Percentiles rank a stretch among this genome's conserved stretches.
phyloP scores from a whole-genome alignment of 1,140 invertebrate genomes.

The Glomeris maerens region DNA sequence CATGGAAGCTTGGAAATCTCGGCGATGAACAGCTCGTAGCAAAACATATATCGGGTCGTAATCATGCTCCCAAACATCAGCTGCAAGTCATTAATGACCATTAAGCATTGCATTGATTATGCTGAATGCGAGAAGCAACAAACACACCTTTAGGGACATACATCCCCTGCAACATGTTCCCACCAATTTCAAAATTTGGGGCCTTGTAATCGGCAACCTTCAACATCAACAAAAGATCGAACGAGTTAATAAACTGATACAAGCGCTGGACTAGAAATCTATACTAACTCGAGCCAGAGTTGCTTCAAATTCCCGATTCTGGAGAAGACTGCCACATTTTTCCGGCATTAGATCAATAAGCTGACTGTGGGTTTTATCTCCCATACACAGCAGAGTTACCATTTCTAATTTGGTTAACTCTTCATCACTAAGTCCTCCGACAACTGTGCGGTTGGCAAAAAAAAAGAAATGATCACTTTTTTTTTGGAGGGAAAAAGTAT shows the following conservation, averaged over 20 bases:
- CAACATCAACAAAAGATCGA: conserved; percentile 10
- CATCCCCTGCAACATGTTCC: conserved; percentile 79
- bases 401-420: conserved; percentile 75
- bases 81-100: conserved; percentile 13
- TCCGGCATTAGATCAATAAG: conserved; percentile 90
- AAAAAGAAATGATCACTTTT: conserved; percentile 6
- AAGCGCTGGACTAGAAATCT: not conserved
- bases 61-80: conserved; percentile 73
- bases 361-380: conserved; percentile 89
- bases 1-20: conserved; percentile 86
- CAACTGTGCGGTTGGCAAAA: conserved; percentile 16
- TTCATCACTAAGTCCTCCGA: conserved; percentile 52
- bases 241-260: not conserved
- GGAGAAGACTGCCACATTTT: conserved; percentile 66
- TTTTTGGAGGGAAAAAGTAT: too few relatives aligned
- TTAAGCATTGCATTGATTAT: not conserved
- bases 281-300: conserved; percentile 51
- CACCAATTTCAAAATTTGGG: conserved; percentile 59
- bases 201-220: conserved; percentile 60
- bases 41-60: conserved; percentile 90
- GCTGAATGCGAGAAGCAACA: not conserved
- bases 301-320: conserved; percentile 76
- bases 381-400: conserved; percentile 77
- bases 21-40: conserved; percentile 71
- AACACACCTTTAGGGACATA: conserved; percentile 61